These are phyloP conservation scores for Drosophila gaucha DNA, from an alignment of 2,888 invertebrate species.

Conservation along the genomic window DNA sequence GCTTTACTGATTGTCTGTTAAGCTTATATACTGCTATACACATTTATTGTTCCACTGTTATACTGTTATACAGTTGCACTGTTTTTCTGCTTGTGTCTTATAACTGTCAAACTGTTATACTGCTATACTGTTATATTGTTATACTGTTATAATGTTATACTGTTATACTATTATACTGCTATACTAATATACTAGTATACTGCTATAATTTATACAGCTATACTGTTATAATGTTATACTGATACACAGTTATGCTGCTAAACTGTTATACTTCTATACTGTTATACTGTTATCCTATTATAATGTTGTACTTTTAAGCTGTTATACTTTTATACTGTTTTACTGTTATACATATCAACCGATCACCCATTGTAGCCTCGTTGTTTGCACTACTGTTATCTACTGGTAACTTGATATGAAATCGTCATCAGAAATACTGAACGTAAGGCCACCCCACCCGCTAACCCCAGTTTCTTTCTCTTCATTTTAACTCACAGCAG, in stretches of 20 bases:
- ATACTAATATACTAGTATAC: background rate
- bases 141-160: background rate
- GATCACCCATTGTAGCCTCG: background rate
- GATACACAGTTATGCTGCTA: background rate
- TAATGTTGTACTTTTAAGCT: background rate
- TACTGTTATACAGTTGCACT: background rate
- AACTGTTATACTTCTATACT: background rate
- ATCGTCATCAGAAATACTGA: constrained; percentile 37
- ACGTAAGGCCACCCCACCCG: constrained; percentile 10
- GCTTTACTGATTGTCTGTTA: background rate
- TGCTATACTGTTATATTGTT: background rate
- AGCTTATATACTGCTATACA: background rate
- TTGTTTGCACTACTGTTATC: constrained; percentile 29
- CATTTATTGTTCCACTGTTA: background rate
- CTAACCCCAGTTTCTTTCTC: constrained; percentile 16
- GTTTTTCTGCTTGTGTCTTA: background rate
- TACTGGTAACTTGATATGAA: constrained; percentile 58
- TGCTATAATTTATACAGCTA: background rate
- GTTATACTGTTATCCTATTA: background rate
- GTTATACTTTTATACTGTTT: background rate
- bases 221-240: background rate
- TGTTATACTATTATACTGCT: background rate
- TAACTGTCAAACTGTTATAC: background rate
- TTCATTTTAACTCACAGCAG: constrained; percentile 29
- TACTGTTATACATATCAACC: background rate